Base-by-base conservation (phyloP, 2,888 invertebrate species). In the Glaucopsyche alexis region DNA sequence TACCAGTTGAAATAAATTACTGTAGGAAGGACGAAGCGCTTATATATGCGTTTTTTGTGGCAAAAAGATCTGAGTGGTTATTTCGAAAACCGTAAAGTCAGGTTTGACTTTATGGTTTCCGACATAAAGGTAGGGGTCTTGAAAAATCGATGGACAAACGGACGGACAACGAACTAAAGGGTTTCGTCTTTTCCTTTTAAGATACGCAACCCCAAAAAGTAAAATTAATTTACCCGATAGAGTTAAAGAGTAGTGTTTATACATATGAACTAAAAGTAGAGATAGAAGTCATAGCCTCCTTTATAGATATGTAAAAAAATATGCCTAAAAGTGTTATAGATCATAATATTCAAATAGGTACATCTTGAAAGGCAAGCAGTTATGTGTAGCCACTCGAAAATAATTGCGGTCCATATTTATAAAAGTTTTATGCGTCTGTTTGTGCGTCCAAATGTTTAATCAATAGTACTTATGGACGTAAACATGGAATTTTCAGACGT, bases 401-500 rank as follows among this genome's bases (percentile, higher is more conserved):
- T 19, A 47, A 69, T 49, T 13, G 47, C 49, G 29, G 47, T 16
- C 69, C 19, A 47, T 29, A 47, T 49, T 42, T 69, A 69, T 16
- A 69, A 11, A 69, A 69, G 47, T 45, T 69, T 49, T 19, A 69
- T 69, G 69, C 29, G 67, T 67, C 67, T 69, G 49, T 69, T 69
- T 69, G 69, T 69, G 49, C 29, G 69, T 49, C 45, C 47, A 19
- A 69, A 69, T 69, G 69, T 49, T 69, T 47, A 69, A 69, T 49
- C 69, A 69, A 69, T 69, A 69, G 69, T 69, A 69, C 47, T 49
- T 49, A 47, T 69, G 49, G 47, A 69, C 69, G 69, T 69, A 69
- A 69, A 69, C 45, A 69, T 69, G 69, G 69, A 69, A 69, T 69
- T 66, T 69, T 69, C 69, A 69, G 69, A 69, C 69, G 47, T 11